phyloP scores from a whole-genome alignment of 2,888 invertebrate species.

The Idaea dimidiata region DNA sequence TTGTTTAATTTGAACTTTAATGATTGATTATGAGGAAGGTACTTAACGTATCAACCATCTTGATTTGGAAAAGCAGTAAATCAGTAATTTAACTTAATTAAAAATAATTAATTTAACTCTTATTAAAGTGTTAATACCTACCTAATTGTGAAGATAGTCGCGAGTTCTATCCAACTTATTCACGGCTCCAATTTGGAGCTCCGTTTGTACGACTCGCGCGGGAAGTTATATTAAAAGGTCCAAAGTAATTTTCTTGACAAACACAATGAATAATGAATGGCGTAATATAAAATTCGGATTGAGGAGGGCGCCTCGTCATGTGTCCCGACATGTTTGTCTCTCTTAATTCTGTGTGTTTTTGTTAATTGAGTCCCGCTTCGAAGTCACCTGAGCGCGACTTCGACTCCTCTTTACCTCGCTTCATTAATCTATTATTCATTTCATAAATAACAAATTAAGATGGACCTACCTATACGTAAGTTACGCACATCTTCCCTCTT shows the following conservation, averaged over 20 bases:
- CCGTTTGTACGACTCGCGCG: slow-evolving; percentile 56
- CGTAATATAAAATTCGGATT: slow-evolving; percentile 78
- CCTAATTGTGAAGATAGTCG: slow-evolving; percentile 65
- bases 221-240: slow-evolving; percentile 80
- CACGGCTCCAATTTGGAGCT: slow-evolving; percentile 71
- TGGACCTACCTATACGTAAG: slow-evolving; percentile 17
- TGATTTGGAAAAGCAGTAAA: slow-evolving; percentile 11
- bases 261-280: slow-evolving; percentile 76
- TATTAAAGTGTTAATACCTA: slow-evolving; percentile 63
- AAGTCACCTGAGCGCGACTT: slow-evolving; percentile 52
- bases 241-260: slow-evolving; percentile 78
- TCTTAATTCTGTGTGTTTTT: slow-evolving; percentile 78
- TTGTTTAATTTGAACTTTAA: background rate
- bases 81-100: slow-evolving; percentile 46
- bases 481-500: slow-evolving; percentile 28
- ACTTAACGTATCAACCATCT: background rate
- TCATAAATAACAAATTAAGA: slow-evolving; percentile 56
- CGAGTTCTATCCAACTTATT: slow-evolving; percentile 60
- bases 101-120: slow-evolving; percentile 59
- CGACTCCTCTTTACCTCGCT: slow-evolving; percentile 34
- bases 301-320: slow-evolving; percentile 67
- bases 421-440: slow-evolving; percentile 62
- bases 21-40: no score
- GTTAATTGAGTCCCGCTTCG: slow-evolving; percentile 74
- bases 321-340: slow-evolving; percentile 74